phyloP scores from a whole-genome alignment of 2,113 vertebrate species.

The Ciconia boyciana region DNA sequence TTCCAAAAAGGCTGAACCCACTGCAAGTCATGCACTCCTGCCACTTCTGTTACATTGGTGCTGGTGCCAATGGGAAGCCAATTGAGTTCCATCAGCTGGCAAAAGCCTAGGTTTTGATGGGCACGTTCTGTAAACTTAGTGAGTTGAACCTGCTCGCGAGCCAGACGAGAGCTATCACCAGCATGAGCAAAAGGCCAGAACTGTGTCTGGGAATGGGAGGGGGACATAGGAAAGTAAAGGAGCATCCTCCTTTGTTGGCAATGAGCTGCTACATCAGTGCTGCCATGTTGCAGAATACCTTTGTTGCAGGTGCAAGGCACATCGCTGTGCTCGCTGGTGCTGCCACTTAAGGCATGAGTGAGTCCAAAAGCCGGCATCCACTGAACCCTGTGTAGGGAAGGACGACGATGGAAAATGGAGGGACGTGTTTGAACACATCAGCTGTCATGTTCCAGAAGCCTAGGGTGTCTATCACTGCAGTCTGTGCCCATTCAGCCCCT shows the following conservation, averaged over 20 bases:
- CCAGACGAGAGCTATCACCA: not conserved
- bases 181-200: not conserved
- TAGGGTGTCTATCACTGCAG: not conserved
- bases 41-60: not conserved
- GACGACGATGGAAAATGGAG: not conserved
- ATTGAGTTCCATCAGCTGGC: not conserved
- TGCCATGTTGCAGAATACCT: not conserved
- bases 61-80: not conserved
- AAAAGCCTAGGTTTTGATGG: not conserved
- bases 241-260: not conserved
- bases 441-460: not conserved
- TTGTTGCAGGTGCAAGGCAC: not conserved
- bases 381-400: not conserved
- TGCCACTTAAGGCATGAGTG: not conserved
- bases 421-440: not conserved
- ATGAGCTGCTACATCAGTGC: not conserved
- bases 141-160: fast-evolving
- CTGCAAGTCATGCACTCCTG: not conserved
- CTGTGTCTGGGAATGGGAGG: not conserved
- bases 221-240: not conserved
- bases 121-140: not conserved
- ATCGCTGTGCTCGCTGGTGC: fast-evolving
- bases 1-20: not conserved
- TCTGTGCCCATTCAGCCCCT: not conserved
- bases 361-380: not conserved